Conservation (phyloP, 2,888 invertebrate species). For the Lapara coniferarum region DNA sequence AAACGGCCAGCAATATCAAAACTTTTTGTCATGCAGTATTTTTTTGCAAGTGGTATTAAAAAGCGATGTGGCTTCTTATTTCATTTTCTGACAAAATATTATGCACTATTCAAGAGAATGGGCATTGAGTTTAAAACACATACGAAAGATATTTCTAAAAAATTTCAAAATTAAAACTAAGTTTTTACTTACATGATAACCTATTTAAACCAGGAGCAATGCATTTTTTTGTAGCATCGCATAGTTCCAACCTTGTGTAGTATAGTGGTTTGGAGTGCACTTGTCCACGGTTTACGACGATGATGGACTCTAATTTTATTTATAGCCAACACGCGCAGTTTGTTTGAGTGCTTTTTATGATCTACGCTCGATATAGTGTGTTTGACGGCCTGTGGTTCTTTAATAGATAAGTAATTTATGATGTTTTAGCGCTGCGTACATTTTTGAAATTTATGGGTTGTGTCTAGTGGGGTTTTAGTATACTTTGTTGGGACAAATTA, state of each 20-base stretch:
- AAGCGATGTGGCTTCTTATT: too few species aligned
- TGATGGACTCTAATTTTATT: slow-evolving; percentile 66
- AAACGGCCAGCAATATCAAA: too few species aligned
- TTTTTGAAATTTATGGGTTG: neutral
- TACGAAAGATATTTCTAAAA: too few species aligned
- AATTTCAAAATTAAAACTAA: too few species aligned
- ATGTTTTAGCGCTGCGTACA: neutral
- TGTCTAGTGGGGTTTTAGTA: neutral
- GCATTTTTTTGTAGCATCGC: slow-evolving; percentile 8
- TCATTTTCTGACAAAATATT: too few species aligned
- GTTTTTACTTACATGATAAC: slow-evolving; percentile 9
- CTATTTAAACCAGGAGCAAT: neutral
- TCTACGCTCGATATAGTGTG: slow-evolving; percentile 36
- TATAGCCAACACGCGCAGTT: slow-evolving; percentile 68
- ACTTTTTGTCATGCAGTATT: too few species aligned
- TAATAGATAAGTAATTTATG: neutral
- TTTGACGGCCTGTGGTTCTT: slow-evolving; percentile 35
- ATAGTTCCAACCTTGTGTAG: neutral
- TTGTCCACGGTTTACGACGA: slow-evolving; percentile 15
- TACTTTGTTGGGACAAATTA: too few species aligned
- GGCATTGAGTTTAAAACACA: too few species aligned
- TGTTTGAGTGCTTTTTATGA: slow-evolving; percentile 46
- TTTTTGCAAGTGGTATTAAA: too few species aligned
- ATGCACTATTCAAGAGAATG: too few species aligned
- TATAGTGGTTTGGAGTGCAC: slow-evolving; percentile 13